These are phyloP conservation scores for Bombus pyrosoma DNA, from an alignment of 1,140 invertebrate species.

Conservation along the genomic window DNA sequence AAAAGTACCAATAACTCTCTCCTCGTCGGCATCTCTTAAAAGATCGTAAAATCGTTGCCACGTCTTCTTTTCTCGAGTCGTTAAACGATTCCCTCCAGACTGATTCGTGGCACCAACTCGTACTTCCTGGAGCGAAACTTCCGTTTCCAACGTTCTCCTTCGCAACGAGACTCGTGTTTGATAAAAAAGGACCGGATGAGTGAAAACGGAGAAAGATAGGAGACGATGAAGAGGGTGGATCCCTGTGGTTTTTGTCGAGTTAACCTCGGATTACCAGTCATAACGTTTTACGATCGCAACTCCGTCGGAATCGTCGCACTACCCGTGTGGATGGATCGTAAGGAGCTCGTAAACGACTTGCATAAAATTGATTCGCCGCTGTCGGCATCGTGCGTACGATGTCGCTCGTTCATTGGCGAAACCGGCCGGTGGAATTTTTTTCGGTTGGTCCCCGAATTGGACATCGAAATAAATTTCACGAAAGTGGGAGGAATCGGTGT, in stretches of 20 bases:
- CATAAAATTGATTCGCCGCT: conserved; percentile 71
- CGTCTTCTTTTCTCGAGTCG: neutral
- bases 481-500: conserved; percentile 13
- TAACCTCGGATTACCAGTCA: conserved; percentile 57
- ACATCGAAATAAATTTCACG: conserved; percentile 40
- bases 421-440: conserved; percentile 38
- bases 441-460: neutral
- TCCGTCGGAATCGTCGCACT: conserved; percentile 20
- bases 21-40: neutral
- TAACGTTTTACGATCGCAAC: conserved; percentile 62
- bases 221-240: conserved; percentile 8
- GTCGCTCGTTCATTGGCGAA: conserved; percentile 12
- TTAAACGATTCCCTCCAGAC: neutral
- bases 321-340: conserved; percentile 45
- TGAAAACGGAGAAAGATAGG: neutral
- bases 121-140: neutral
- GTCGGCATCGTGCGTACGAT: conserved; percentile 27
- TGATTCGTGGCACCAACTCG: neutral
- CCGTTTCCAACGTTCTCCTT: neutral
- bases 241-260: conserved; percentile 48
- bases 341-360: conserved; percentile 71
- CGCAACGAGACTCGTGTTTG: neutral
- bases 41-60: conserved; percentile 14
- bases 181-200: neutral
- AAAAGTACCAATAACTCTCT: neutral